These are phyloP conservation scores for Echinarachnius parma DNA, from an alignment of 53 echinoderm and acorn worm genomes.

Conservation along the genomic window DNA sequence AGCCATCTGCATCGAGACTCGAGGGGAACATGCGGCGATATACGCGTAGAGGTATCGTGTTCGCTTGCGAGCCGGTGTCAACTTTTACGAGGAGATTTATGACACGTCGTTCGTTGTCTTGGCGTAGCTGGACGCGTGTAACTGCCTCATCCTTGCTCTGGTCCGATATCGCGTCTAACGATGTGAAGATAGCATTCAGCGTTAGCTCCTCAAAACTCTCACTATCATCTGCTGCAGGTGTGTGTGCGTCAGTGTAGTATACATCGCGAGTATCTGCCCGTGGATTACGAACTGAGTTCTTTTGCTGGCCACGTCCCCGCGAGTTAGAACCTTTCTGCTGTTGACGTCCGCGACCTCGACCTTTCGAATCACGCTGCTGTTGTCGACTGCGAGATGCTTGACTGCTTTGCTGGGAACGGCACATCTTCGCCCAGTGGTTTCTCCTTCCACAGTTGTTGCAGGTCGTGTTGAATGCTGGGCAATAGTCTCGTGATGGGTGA, in stretches of 20 bases:
- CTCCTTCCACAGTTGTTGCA: conserved; percentile 55
- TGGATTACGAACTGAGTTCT: not conserved
- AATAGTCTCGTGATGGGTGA: conserved; percentile 14
- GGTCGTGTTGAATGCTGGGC: conserved; percentile 47
- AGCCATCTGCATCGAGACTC: conserved; percentile 19
- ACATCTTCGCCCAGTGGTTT: conserved; percentile 48
- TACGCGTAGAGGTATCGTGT: conserved; percentile 52
- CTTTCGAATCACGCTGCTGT: conserved; percentile 13
- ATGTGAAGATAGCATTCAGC: conserved; percentile 17
- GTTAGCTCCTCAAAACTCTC: conserved; percentile 15
- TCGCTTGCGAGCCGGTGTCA: conserved; percentile 51
- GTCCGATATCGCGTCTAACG: conserved; percentile 15
- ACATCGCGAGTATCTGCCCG: conserved; percentile 15
- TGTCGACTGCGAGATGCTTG: conserved; percentile 7
- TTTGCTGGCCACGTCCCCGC: conserved; percentile 20
- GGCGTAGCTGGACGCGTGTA: conserved; percentile 21
- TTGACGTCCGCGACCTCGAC: not conserved
- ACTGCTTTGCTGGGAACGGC: conserved; percentile 21
- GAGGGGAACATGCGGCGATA: conserved; percentile 50
- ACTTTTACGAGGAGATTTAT: conserved; percentile 39
- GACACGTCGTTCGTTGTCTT: conserved; percentile 15
- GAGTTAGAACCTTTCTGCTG: conserved; percentile 19
- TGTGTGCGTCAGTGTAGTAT: conserved; percentile 35
- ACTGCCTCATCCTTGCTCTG: conserved; percentile 34
- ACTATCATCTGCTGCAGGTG: not conserved